Percentiles rank a stretch among this genome's conserved stretches.
phyloP scores from a whole-genome alignment of 2,888 invertebrate species.

The Osmoderma eremita region DNA sequence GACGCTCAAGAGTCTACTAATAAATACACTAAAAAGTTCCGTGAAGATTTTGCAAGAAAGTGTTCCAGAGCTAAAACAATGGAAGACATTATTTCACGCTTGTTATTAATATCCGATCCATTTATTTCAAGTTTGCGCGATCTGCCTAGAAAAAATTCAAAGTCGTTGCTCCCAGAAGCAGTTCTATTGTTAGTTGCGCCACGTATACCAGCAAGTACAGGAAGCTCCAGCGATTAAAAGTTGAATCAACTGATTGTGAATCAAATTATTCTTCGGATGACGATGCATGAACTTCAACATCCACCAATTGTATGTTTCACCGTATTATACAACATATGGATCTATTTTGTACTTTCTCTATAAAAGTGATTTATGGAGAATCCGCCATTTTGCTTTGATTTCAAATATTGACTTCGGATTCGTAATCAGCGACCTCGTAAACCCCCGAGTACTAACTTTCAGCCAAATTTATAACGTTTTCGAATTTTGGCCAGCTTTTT shows the following conservation, averaged over 20 bases:
- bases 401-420: background rate
- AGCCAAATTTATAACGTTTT: background rate
- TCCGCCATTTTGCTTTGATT: too few species aligned
- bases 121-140: constrained; percentile 20
- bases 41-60: too few species aligned
- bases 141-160: constrained; percentile 14
- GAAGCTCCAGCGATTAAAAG: too few species aligned
- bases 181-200: constrained; percentile 18
- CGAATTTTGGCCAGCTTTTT: constrained; percentile 4
- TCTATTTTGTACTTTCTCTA: background rate
- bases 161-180: constrained; percentile 20
- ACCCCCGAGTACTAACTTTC: background rate
- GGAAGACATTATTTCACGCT: too few species aligned
- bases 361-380: too few species aligned
- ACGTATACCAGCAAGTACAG: too few species aligned
- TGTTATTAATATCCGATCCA: too few species aligned
- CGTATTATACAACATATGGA: background rate
- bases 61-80: too few species aligned
- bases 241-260: too few species aligned
- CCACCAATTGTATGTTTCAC: background rate
- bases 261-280: too few species aligned
- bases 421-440: background rate
- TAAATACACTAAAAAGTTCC: too few species aligned
- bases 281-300: background rate
- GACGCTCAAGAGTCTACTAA: too few species aligned